Evolutionary conservation across 1,140 invertebrate species (phyloP).

Genomic region (Achroia grisella): DNA sequence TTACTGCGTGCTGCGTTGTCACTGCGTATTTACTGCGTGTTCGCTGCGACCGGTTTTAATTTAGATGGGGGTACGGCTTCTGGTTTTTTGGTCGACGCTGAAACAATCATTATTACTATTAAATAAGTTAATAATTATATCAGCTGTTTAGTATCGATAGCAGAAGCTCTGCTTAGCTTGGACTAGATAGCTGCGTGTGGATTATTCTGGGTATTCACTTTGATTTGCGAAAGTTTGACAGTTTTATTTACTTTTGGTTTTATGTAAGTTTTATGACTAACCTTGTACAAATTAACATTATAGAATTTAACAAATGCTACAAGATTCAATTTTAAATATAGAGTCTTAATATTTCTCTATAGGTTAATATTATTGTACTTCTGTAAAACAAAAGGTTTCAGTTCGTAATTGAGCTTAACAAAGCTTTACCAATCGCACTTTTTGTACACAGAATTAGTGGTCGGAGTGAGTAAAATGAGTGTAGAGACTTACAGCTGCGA

Average conservation of each 20-base stretch:
- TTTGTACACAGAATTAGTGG: not conserved
- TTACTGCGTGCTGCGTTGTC: too few relatives aligned
- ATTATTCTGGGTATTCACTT: not conserved
- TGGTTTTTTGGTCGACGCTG: constrained; percentile 1
- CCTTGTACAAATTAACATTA: too few relatives aligned
- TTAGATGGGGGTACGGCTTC: constrained; percentile 19
- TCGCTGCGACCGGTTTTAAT: constrained; percentile 28
- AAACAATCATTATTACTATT: too few relatives aligned
- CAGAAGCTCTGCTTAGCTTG: too few relatives aligned
- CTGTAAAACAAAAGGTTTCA: not conserved
- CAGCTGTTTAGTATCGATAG: too few relatives aligned
- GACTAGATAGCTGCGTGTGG: not conserved
- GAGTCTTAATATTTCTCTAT: not conserved
- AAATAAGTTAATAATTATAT: too few relatives aligned
- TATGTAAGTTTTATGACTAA: too few relatives aligned
- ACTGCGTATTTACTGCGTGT: constrained; percentile 28
- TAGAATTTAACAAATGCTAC: not conserved
- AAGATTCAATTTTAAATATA: not conserved
- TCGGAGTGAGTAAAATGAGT: constrained; percentile 16
- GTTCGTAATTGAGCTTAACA: not conserved
- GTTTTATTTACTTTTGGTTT: too few relatives aligned
- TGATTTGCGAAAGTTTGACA: not conserved
- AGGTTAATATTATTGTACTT: not conserved
- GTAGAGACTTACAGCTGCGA: constrained; percentile 30
- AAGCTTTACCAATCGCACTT: too few relatives aligned